Evolutionary conservation across 2,113 vertebrate genomes (phyloP).

Genomic region (Microtus pennsylvanicus): DNA sequence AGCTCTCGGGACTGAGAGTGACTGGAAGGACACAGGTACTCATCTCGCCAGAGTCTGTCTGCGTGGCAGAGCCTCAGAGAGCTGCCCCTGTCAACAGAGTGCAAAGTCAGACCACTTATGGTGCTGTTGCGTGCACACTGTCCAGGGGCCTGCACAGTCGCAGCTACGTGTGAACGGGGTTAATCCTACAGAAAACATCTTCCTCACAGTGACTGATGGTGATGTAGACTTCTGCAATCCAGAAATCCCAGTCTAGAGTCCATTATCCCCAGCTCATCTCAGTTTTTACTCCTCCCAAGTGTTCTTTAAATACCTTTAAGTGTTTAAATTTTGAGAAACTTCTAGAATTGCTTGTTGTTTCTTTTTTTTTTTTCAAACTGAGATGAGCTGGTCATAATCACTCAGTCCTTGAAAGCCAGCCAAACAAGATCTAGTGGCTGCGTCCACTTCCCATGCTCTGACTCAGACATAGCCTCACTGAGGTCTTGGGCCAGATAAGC

Average conservation of each 20-base stretch:
- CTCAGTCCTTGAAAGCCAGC: background rate
- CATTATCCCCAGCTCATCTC: background rate
- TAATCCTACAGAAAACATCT: background rate
- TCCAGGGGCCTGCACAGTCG: background rate
- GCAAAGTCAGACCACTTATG: too few species aligned
- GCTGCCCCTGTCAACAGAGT: too few species aligned
- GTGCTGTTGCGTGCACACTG: fast-evolving
- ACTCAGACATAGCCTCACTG: background rate
- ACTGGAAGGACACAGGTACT: background rate
- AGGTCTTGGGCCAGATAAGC: background rate
- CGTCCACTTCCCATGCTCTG: background rate
- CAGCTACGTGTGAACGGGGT: background rate
- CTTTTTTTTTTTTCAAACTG: background rate
- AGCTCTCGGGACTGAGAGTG: background rate
- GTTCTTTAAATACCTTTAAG: background rate
- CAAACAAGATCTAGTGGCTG: background rate
- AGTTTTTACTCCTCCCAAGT: background rate
- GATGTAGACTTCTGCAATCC: background rate
- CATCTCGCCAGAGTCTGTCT: background rate
- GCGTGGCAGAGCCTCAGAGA: background rate
- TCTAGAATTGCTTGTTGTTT: background rate
- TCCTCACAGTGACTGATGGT: background rate
- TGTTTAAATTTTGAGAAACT: slow-evolving; percentile 37
- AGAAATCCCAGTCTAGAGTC: background rate
- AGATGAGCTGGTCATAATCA: background rate